A percentile compares a stretch with the other conserved stretches of the same genome.
phyloP scores from a whole-genome alignment of 2,797 vertebrate genomes.

The Aplochiton taeniatus region DNA sequence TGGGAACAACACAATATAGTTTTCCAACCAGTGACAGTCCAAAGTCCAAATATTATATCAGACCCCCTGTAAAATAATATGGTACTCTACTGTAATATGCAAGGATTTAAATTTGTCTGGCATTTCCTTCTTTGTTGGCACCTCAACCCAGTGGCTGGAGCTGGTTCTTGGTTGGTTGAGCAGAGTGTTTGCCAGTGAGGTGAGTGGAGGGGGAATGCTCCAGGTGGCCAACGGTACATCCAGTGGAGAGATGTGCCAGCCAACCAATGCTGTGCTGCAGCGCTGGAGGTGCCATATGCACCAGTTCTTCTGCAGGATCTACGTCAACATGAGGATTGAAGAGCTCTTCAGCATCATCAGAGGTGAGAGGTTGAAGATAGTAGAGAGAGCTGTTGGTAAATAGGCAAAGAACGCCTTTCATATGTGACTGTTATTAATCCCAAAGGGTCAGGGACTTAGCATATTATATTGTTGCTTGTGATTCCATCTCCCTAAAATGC shows the following conservation, averaged over 20 bases:
- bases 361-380: constrained; percentile 67
- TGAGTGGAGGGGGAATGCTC: constrained; percentile 56
- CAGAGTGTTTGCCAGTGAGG: constrained; percentile 86
- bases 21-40: no score
- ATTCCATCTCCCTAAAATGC: no score
- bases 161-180: constrained; percentile 93
- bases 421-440: no score
- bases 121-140: neutral
- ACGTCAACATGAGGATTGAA: constrained; percentile 93
- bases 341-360: constrained; percentile 97
- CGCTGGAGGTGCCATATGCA: constrained; percentile 95
- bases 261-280: constrained; percentile 75
- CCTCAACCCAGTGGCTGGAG: constrained; percentile 87
- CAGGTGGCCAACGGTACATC: constrained; percentile 39
- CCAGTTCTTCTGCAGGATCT: constrained; percentile 94
- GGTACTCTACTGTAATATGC: no score
- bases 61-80: no score
- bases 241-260: constrained; percentile 10
- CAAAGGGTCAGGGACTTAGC: no score
- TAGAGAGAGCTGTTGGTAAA: no score
- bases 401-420: no score
- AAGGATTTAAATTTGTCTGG: neutral
- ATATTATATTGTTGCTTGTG: no score
- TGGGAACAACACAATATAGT: no score
- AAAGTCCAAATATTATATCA: no score